Conservation (phyloP, 2,888 invertebrate genomes). For the Hipparchia sbordonii region DNA sequence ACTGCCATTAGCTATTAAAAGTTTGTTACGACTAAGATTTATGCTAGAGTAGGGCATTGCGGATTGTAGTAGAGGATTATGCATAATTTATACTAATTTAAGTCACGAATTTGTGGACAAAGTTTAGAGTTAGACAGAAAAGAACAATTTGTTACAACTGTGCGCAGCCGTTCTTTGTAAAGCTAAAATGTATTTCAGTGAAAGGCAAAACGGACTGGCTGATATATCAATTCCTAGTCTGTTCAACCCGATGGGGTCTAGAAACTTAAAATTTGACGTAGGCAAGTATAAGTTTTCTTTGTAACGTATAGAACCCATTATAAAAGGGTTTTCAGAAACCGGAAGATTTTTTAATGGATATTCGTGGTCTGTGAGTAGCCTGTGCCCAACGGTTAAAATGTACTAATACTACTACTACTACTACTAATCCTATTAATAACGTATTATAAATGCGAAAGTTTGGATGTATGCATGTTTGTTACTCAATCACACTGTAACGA, state of each 20-base stretch:
- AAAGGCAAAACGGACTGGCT: too few species aligned
- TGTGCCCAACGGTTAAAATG: too few species aligned
- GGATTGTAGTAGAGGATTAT: constrained; percentile 42
- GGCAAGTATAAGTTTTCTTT: background rate
- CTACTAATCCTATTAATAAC: too few species aligned
- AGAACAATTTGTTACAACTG: constrained; percentile 56
- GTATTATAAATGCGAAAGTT: too few species aligned
- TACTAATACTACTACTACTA: too few species aligned
- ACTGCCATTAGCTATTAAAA: constrained; percentile 1
- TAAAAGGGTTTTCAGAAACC: too few species aligned
- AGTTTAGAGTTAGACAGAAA: constrained; percentile 50
- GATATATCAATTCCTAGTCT: too few species aligned
- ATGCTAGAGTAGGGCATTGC: constrained; percentile 20
- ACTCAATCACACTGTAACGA: too few species aligned
- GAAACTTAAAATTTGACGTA: background rate
- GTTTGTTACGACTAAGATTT: constrained; percentile 13
- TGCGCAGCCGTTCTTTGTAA: constrained; percentile 42
- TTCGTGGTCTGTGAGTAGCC: too few species aligned
- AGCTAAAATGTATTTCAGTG: background rate
- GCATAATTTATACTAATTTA: constrained; percentile 58
- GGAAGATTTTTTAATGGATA: too few species aligned
- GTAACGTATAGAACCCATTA: too few species aligned
- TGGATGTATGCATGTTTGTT: too few species aligned
- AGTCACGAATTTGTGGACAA: constrained; percentile 44
- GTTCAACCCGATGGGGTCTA: background rate